Evolutionary conservation across 2,113 vertebrate species (phyloP).

Genomic region (Syrrhaptes paradoxus): DNA sequence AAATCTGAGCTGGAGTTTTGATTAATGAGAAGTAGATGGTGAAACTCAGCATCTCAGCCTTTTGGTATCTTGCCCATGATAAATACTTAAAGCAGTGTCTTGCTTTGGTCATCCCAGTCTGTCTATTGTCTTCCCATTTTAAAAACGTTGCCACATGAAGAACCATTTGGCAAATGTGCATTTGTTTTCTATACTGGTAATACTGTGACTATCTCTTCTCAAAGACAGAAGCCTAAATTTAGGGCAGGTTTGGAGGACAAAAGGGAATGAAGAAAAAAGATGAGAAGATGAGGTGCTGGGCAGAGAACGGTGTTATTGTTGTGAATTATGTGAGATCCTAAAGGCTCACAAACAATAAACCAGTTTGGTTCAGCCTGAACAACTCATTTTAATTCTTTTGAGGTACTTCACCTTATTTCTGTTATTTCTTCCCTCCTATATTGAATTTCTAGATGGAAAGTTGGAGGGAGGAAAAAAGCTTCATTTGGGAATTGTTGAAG

Average conservation of each 20-base stretch:
- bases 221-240: neutral
- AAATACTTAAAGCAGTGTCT: neutral
- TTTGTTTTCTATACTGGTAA: neutral
- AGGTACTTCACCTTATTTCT: neutral
- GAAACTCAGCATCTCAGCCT: neutral
- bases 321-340: neutral
- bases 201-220: neutral
- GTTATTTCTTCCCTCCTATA: neutral
- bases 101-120: neutral
- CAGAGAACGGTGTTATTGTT: neutral
- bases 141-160: neutral
- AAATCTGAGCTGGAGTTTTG: neutral
- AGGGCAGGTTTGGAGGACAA: neutral
- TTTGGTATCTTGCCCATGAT: neutral
- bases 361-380: neutral
- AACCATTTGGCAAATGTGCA: neutral
- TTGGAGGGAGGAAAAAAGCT: neutral
- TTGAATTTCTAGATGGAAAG: neutral
- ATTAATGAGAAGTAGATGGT: neutral
- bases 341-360: neutral
- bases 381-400: neutral
- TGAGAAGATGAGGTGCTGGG: neutral
- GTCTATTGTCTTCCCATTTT: neutral
- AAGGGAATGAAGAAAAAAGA: neutral
- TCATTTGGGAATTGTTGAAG: neutral